A percentile compares a stretch with the other conserved stretches of the same genome.
Conservation (phyloP, 2,113 vertebrate species). For the Nycticebus coucang region DNA sequence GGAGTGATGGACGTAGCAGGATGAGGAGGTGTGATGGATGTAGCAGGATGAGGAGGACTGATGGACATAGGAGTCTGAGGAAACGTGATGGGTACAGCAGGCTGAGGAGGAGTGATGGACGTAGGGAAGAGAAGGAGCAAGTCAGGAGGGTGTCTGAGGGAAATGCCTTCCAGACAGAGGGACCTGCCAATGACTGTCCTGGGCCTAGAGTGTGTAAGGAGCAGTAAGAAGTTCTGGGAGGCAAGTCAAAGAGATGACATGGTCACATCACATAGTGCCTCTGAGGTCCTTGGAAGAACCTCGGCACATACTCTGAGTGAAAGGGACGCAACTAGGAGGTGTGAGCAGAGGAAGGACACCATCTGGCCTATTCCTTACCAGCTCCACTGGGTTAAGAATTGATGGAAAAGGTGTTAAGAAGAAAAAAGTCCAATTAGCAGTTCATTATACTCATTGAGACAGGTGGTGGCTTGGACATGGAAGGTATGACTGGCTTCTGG, state of each 20-base stretch:
- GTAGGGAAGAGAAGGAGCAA: background rate
- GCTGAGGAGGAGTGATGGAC: background rate
- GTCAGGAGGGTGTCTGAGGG: background rate
- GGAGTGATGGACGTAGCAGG: too few species aligned
- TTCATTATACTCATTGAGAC: background rate
- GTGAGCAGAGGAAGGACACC: background rate
- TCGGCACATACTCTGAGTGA: background rate
- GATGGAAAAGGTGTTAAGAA: background rate
- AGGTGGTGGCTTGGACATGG: too few species aligned
- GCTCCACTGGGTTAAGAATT: background rate
- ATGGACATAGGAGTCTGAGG: background rate
- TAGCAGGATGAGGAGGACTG: too few species aligned
- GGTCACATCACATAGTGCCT: background rate
- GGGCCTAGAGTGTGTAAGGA: background rate
- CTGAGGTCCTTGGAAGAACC: background rate
- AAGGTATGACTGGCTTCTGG: background rate
- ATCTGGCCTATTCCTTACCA: background rate
- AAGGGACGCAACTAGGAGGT: background rate
- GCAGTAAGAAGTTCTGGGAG: background rate
- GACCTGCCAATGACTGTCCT: background rate
- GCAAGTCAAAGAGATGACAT: background rate
- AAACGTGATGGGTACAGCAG: too few species aligned
- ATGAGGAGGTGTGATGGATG: too few species aligned
- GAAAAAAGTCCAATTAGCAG: background rate
- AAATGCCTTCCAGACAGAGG: background rate